These are phyloP conservation scores for Hoplostethus atlanticus DNA, from an alignment of 2,797 vertebrate genomes.

Conservation along the genomic window DNA sequence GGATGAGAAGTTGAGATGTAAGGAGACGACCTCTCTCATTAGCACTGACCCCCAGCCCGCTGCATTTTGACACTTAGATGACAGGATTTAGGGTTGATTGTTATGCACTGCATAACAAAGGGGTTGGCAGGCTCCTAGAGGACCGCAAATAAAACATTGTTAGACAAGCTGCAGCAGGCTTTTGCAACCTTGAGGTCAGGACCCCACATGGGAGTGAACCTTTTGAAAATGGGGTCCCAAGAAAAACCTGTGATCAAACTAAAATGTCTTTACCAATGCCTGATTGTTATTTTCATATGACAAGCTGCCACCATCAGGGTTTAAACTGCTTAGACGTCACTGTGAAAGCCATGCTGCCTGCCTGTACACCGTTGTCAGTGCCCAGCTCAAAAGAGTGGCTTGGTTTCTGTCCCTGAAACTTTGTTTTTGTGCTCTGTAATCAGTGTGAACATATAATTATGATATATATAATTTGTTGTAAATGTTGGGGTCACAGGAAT, in stretches of 20 bases:
- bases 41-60: slow-evolving; percentile 14
- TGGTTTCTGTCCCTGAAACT: not conserved
- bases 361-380: slow-evolving; percentile 1
- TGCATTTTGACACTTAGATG: slow-evolving; percentile 53
- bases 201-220: not conserved
- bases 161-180: slow-evolving; percentile 12
- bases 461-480: slow-evolving; percentile 15
- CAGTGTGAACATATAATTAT: slow-evolving; percentile 4
- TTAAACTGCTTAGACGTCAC: not conserved
- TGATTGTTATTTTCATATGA: slow-evolving; percentile 10
- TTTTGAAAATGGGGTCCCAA: not conserved
- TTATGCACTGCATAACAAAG: slow-evolving; percentile 43
- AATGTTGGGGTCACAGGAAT: slow-evolving; percentile 1
- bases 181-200: slow-evolving; percentile 7
- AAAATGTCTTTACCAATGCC: slow-evolving; percentile 2
- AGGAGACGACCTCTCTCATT: slow-evolving; percentile 68
- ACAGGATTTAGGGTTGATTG: slow-evolving; percentile 34
- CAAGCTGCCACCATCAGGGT: not conserved
- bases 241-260: slow-evolving; percentile 13
- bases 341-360: slow-evolving; percentile 8
- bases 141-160: slow-evolving; percentile 38
- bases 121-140: slow-evolving; percentile 10
- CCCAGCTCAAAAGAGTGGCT: not conserved
- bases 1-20: slow-evolving; percentile 98
- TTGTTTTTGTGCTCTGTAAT: slow-evolving; percentile 6